Evolutionary conservation across 1,140 invertebrate genomes (phyloP), one percentile per base, ranked within the genome.

Genomic region (Goniozus legneri): DNA sequence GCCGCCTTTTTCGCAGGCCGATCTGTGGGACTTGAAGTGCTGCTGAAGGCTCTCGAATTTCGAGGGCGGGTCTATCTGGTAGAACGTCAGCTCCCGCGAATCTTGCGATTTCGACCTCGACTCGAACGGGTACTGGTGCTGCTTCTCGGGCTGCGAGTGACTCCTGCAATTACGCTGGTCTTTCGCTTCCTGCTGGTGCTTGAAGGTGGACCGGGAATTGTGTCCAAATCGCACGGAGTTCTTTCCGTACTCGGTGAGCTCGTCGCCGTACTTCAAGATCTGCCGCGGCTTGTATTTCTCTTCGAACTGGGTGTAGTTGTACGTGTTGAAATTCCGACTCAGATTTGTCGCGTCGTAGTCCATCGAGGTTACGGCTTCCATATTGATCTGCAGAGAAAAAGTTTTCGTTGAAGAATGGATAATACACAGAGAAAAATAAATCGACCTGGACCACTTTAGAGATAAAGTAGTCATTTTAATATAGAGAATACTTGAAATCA

Each of bases 331-430:
- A 38, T 69, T 72, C 3, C 62, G 61, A 48, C 62, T 69, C 4
- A 64, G 50, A 34, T 72, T 70, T 12, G 62, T 50, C 4, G 70
- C 60, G 8, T 67, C 60, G 55, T 75, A 75, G 34, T 75, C 66
- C 2, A 64, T 71, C 12, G 73, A 74, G 1, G 71, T 73, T 7
- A 74, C 73, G 1, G 73, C 71, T 24, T 75, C 69, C 71, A 75
- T 73, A 42, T 75, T 75, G 51, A 75, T 75, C 73, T 75, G 58
- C 0, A 69, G n/a, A 72, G 34, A 57, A 37, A 41, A 31, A 8
- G 22, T 45, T 31, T 31, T 13, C 6, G 13, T 38, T 35, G 12
- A 36, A 27, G 4, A 52, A 16, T 1, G 3, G 21, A n/a, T 7
- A 18, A 42, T n/a, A n/a, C n/a, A n/a, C n/a, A n/a, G n/a, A n/a